Base-by-base conservation (phyloP, 1,140 invertebrate species). In the Cotesia chilonis region DNA sequence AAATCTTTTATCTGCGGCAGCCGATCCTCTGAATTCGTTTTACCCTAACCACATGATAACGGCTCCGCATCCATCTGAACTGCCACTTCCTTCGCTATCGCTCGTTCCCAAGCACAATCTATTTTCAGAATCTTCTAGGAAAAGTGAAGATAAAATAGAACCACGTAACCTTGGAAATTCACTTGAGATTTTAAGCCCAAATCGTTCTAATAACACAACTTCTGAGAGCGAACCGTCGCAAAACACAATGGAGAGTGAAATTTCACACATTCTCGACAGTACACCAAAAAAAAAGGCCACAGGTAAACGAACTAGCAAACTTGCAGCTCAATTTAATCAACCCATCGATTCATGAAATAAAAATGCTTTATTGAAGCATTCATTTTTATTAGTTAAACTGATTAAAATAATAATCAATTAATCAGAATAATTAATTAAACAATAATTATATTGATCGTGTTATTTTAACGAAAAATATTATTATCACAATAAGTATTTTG, bases 311-410 rank as follows among this genome's bases (percentile, higher is more conserved):
- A 41, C 38, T 41, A 47, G 41, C 9, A 84, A 84, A 51, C 74
- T 87, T 37, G 85, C 84, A 67, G 86, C 86, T 12, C 86, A 87
- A 55, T 88, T 87, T 72, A 83, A 83, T 74, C 83, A 84, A 47
- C 84, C 83, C 9, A 81, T 85, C 57, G 81, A 87, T 71, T 79
- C 78, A 47, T 84, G 70, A 79, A 75, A 17, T 7, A 35, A 9
- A 38, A 20, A 55, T 14, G 35, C 14, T 64, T 12, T 64, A 41
- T 64, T 37, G 28, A 28, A 28, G 5, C 61, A 41, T 35, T 17
- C 12, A 7, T 41, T 36, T 64, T 57, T 14, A 36, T n/a, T 35
- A 35, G 28, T 14, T 36, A 64, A 36, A 36, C 5, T 6, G 9
- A 64, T 12, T 47, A 47, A 47, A 47, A 47, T 47, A 47, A 7